These are phyloP conservation scores for Amaurobius ferox DNA, from an alignment of 2,888 invertebrate species.

Conservation along the genomic window DNA sequence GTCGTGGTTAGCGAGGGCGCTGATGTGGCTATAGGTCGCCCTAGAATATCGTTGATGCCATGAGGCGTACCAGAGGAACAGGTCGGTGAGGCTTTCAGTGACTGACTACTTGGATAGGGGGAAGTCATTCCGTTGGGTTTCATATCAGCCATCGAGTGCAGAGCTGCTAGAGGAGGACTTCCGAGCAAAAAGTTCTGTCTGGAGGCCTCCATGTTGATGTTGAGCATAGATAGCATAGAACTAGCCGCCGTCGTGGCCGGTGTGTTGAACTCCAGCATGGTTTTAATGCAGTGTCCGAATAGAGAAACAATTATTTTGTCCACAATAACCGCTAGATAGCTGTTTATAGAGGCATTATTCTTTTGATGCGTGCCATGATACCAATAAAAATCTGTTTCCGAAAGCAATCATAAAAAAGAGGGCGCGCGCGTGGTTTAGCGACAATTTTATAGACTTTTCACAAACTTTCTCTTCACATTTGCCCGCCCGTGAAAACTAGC, in stretches of 20 bases:
- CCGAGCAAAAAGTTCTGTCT: slow-evolving; percentile 72
- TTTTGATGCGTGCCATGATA: slow-evolving; percentile 39
- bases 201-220: slow-evolving; percentile 74
- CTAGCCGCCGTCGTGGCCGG: slow-evolving; percentile 67
- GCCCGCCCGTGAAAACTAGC: slow-evolving; percentile 36
- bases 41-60: slow-evolving; percentile 96
- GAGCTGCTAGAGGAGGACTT: slow-evolving; percentile 72
- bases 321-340: not conserved
- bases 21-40: slow-evolving; percentile 84
- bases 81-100: slow-evolving; percentile 56
- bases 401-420: not conserved
- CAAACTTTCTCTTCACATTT: slow-evolving; percentile 27
- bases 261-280: slow-evolving; percentile 71
- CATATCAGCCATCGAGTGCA: slow-evolving; percentile 74
- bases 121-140: slow-evolving; percentile 58
- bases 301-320: not conserved
- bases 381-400: not conserved
- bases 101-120: slow-evolving; percentile 43
- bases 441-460: slow-evolving; percentile 23
- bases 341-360: slow-evolving; percentile 10
- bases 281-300: not conserved
- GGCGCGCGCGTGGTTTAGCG: not conserved
- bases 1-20: slow-evolving; percentile 76
- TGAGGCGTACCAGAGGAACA: slow-evolving; percentile 85
- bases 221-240: slow-evolving; percentile 74